Evolutionary conservation across 2,113 vertebrate species (phyloP), one percentile per base, ranked within the genome.

Genomic region (Taxidea taxus): DNA sequence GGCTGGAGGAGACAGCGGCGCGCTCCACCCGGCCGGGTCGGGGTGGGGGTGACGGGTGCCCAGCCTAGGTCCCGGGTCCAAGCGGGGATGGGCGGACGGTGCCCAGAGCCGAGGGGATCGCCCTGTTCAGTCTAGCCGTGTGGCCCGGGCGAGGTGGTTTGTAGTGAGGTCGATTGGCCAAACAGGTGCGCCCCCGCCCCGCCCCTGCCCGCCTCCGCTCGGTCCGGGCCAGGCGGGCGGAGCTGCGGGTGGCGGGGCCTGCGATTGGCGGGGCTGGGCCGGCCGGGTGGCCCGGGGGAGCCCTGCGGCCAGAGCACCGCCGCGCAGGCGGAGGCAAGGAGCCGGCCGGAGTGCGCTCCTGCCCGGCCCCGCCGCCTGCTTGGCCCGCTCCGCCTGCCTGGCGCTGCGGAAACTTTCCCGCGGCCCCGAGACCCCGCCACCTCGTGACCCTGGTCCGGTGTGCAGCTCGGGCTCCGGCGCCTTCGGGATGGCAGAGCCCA

Each of bases 141-240:
- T 13, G 3, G 44, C 39, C 37, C 0, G 4, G 78, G 80, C 21
- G 58, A 20, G 87, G 74, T 13, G 92, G 90, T 29, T 25, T 13
- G 91, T 4, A 37, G n/a, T 3, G 44, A 81, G 96, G 95, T 91
- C 91, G 70, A 91, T 83, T 44, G 95, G 78, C 95, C 95, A 86
- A 97, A 96, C 98, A 97, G 98, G 98, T 98, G 97, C 95, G 97
- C 97, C 95, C 96, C 94, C 85, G 70, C 75, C 96, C 90, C 87
- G 25, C 92, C 68, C 93, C 60, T 14, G 11, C 58, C 66, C 60
- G 85, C 93, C 98, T 49, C 62, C 27, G 4, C 90, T n/a, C 16
- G 6, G 90, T 84, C 86, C 34, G 0, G 51, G 87, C 25, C 60
- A 0, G 89, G 94, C 96, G 83, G 98, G 98, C 96, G 97, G 97